A percentile compares a stretch with the other conserved stretches of the same genome.
These are phyloP conservation scores for Tetramorium parvispinum DNA, from an alignment of 1,140 invertebrate species.

Conservation along the genomic window DNA sequence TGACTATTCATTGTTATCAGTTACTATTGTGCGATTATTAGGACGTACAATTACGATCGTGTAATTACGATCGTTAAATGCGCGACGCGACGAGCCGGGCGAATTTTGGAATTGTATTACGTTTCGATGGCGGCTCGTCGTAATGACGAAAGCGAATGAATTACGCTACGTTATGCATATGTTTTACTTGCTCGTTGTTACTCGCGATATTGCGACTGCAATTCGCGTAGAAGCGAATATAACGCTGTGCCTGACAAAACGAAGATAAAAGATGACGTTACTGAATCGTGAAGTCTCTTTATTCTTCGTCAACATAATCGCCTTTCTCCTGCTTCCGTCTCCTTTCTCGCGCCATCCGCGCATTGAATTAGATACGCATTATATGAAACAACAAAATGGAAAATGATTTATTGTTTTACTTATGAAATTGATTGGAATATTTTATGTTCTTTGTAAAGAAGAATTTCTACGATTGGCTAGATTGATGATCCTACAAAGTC, in stretches of 20 bases:
- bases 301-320: conserved; percentile 6
- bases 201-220: conserved; percentile 25
- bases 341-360: neutral
- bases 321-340: neutral
- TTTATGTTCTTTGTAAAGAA: neutral
- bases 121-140: conserved; percentile 7
- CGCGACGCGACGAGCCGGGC: conserved; percentile 14
- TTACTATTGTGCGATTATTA: conserved; percentile 60
- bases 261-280: conserved; percentile 53
- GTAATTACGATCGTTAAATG: conserved; percentile 48
- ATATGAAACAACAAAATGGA: neutral
- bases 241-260: conserved; percentile 50
- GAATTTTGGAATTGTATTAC: conserved; percentile 42
- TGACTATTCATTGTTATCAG: conserved; percentile 58
- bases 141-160: conserved; percentile 36
- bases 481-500: neutral
- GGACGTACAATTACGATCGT: conserved; percentile 41
- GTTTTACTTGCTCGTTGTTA: conserved; percentile 47
- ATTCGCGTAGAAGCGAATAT: neutral
- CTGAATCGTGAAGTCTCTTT: conserved; percentile 35
- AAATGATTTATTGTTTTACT: conserved; percentile 20
- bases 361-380: neutral
- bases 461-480: neutral
- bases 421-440: neutral
- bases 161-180: conserved; percentile 40